Evolutionary conservation across 2,113 vertebrate genomes (phyloP).

Genomic region (Spea bombifrons): DNA sequence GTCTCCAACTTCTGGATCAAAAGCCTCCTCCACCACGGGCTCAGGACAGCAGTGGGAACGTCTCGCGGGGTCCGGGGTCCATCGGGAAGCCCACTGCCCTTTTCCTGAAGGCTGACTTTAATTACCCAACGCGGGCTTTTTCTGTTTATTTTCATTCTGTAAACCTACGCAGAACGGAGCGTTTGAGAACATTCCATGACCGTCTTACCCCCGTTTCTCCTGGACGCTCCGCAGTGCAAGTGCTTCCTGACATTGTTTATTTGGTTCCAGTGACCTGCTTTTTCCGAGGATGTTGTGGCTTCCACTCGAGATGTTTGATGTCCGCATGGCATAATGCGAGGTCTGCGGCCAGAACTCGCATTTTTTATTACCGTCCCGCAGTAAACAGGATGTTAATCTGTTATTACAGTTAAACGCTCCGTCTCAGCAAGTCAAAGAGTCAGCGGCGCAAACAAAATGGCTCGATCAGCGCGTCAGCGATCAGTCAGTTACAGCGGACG

Average conservation of each 20-base stretch:
- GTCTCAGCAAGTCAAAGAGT: background rate
- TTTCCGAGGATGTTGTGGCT: constrained; percentile 12
- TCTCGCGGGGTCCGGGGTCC: too few relatives aligned
- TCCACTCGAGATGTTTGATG: constrained; percentile 15
- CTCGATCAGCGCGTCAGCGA: too few relatives aligned
- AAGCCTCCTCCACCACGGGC: too few relatives aligned
- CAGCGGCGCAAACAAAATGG: background rate
- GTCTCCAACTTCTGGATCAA: too few relatives aligned
- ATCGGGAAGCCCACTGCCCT: too few relatives aligned
- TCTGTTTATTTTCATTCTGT: too few relatives aligned
- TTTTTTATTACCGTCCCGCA: constrained; percentile 6
- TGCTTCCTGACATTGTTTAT: constrained; percentile 32
- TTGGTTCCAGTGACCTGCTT: background rate
- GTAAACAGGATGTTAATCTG: constrained; percentile 30
- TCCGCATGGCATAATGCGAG: background rate
- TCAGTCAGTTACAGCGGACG: too few relatives aligned
- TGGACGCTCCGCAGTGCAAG: background rate
- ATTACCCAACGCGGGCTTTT: too few relatives aligned
- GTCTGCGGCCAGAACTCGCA: constrained; percentile 10
- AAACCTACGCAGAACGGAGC: too few relatives aligned
- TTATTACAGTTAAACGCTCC: constrained; percentile 21
- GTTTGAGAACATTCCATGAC: background rate
- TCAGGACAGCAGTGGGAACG: too few relatives aligned
- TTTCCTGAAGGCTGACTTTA: too few relatives aligned
- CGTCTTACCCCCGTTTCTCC: background rate